phyloP scores from a whole-genome alignment of 2,113 vertebrate genomes.

The Cygnus buccinator region DNA sequence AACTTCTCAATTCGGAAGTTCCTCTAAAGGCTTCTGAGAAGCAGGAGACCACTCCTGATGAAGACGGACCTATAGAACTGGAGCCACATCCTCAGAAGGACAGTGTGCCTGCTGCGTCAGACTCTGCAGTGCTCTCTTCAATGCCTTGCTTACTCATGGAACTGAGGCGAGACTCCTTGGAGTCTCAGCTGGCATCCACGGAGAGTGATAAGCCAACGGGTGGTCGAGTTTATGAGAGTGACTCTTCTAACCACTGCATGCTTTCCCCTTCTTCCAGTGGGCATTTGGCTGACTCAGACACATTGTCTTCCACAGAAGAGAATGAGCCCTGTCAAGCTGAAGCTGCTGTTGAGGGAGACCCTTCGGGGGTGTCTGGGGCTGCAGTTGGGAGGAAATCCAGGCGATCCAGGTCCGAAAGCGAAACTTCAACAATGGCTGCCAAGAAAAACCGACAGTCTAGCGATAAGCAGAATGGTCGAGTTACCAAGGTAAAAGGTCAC shows the following conservation, averaged over 20 bases:
- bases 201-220: constrained; percentile 83
- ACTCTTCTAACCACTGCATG: constrained; percentile 96
- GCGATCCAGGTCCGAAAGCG: constrained; percentile 92
- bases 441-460: constrained; percentile 94
- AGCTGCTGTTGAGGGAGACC: constrained; percentile 74
- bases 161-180: constrained; percentile 90
- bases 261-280: constrained; percentile 97
- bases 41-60: constrained; percentile 75
- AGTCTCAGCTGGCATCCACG: constrained; percentile 88
- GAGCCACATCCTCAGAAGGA: constrained; percentile 84
- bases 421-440: constrained; percentile 91
- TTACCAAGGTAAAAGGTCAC: constrained; percentile 88
- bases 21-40: constrained; percentile 83
- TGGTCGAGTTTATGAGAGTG: constrained; percentile 88
- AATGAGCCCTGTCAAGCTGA: constrained; percentile 73
- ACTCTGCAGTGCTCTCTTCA: constrained; percentile 86
- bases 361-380: constrained; percentile 68
- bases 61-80: constrained; percentile 80
- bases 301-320: constrained; percentile 93
- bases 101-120: constrained; percentile 69
- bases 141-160: constrained; percentile 98
- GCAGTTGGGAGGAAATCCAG: constrained; percentile 86
- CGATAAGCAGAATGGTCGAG: constrained; percentile 91
- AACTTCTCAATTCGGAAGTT: constrained; percentile 85
- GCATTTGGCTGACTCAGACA: constrained; percentile 95